Conservation (phyloP, 2,888 invertebrate genomes). For the Drosophila subquinaria region DNA sequence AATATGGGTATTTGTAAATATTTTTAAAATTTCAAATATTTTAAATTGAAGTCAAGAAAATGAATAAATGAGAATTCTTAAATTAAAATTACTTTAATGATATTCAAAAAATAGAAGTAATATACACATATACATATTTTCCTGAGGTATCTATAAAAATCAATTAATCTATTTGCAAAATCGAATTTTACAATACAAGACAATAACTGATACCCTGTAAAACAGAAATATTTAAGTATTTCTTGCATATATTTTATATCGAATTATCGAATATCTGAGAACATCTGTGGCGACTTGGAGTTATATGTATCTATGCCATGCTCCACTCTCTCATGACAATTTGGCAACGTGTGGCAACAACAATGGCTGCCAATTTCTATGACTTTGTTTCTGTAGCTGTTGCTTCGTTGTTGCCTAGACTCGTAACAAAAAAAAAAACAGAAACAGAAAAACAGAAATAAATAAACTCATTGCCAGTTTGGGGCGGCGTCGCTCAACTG, state of each 20-base stretch:
- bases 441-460: slow-evolving; percentile 18
- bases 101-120: not conserved
- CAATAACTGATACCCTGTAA: not conserved
- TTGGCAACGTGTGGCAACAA: slow-evolving; percentile 26
- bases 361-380: slow-evolving; percentile 51
- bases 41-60: too few species aligned
- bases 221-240: not conserved
- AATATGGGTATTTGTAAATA: too few species aligned
- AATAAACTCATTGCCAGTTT: slow-evolving; percentile 70
- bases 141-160: not conserved
- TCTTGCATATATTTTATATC: not conserved
- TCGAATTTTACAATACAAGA: not conserved
- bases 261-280: slow-evolving; percentile 3
- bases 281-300: not conserved
- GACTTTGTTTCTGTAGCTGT: slow-evolving; percentile 37
- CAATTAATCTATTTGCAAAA: not conserved
- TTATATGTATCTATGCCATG: not conserved
- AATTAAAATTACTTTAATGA: not conserved
- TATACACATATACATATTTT: not conserved
- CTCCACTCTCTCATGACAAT: slow-evolving; percentile 1
- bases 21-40: too few species aligned
- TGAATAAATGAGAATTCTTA: too few species aligned
- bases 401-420: slow-evolving; percentile 26
- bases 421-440: slow-evolving; percentile 3
- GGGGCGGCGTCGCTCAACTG: slow-evolving; percentile 75